Evolutionary conservation across 1,140 invertebrate genomes (phyloP).

Genomic region (Eurosta solidaginis): DNA sequence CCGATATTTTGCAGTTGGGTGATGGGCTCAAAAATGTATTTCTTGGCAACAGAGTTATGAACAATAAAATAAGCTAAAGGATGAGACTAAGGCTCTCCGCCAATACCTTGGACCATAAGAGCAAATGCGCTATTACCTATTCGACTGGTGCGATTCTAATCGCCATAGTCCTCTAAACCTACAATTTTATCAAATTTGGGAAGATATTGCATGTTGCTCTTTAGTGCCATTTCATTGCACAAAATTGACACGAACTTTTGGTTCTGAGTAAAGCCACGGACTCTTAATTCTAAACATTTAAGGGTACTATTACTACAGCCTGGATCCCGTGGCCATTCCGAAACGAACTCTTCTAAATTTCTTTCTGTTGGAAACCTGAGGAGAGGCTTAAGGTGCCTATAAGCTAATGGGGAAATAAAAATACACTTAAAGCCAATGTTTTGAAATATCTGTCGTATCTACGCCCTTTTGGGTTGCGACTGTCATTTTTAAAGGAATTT

Average conservation of each 20-base stretch:
- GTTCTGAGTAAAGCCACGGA: not conserved
- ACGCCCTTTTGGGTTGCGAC: too few species aligned
- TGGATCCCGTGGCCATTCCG: too few species aligned
- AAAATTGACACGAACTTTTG: slow-evolving; percentile 2
- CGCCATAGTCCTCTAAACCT: not conserved
- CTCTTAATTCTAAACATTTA: not conserved
- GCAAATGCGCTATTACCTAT: not conserved
- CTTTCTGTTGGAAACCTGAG: too few species aligned
- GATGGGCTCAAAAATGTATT: not conserved
- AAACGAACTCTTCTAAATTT: too few species aligned
- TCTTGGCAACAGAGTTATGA: not conserved
- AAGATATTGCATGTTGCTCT: not conserved
- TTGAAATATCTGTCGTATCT: too few species aligned
- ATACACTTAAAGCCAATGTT: too few species aligned
- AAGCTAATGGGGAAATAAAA: too few species aligned
- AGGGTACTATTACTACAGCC: too few species aligned
- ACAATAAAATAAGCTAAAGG: not conserved
- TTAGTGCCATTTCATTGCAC: not conserved
- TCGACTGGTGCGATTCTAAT: not conserved
- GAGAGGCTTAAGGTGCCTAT: too few species aligned
- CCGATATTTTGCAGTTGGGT: not conserved
- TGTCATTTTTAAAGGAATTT: too few species aligned
- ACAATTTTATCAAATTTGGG: not conserved
- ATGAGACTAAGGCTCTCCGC: not conserved
- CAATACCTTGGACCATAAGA: not conserved